Conservation (phyloP, 2,888 invertebrate genomes). For the Cheilosia impressa region DNA sequence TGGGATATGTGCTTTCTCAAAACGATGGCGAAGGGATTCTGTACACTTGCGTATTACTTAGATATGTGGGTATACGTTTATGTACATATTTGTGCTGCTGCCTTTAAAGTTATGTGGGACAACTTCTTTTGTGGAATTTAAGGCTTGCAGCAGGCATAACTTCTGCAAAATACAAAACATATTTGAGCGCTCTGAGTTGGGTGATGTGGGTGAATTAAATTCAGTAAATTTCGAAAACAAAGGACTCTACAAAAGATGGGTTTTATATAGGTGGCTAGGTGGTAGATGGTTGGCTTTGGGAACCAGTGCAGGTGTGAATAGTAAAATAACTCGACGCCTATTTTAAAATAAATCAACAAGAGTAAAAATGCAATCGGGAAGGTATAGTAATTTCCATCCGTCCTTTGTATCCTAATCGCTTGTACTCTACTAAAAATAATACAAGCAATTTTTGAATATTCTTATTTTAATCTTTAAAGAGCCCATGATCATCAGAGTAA, state of each 20-base stretch:
- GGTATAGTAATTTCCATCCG: background rate
- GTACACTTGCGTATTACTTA: slow-evolving; percentile 47
- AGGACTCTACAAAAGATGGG: slow-evolving; percentile 1
- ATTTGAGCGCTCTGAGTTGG: slow-evolving; percentile 49
- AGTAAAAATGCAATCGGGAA: background rate
- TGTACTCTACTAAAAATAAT: no score
- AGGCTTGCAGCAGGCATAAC: slow-evolving; percentile 52
- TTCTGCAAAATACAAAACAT: slow-evolving; percentile 22
- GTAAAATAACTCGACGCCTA: no score
- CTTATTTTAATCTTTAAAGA: no score
- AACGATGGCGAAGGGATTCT: slow-evolving; percentile 35
- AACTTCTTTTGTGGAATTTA: slow-evolving; percentile 47
- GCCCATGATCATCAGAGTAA: no score
- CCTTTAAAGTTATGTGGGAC: slow-evolving; percentile 42
- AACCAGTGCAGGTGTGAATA: slow-evolving; percentile 15
- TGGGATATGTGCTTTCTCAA: slow-evolving; percentile 21
- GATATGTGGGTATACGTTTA: slow-evolving; percentile 32
- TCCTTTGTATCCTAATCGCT: no score
- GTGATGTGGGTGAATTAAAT: slow-evolving; percentile 47
- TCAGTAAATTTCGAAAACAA: slow-evolving; percentile 53
- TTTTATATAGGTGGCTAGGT: background rate
- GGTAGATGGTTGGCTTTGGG: background rate
- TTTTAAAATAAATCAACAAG: no score
- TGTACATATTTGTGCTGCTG: background rate
- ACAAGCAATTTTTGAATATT: no score